phyloP scores from a whole-genome alignment of 2,888 invertebrate genomes.

The Mimumesa dahlbomi region DNA sequence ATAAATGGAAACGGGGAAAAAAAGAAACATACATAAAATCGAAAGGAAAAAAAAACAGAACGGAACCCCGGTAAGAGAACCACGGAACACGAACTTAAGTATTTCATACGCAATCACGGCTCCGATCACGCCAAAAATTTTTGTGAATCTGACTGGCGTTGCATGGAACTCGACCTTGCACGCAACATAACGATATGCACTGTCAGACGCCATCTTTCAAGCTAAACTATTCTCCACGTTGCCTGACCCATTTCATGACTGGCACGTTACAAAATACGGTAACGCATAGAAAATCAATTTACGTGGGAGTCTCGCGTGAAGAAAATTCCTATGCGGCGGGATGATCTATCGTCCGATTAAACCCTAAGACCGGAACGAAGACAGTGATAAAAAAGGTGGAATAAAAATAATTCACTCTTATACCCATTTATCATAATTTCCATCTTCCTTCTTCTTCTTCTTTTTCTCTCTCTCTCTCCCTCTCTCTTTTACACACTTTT shows the following conservation, averaged over 20 bases:
- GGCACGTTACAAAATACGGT: constrained; percentile 51
- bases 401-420: too few species aligned
- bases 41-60: neutral
- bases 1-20: neutral
- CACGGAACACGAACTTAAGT: constrained; percentile 26
- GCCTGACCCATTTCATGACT: constrained; percentile 76
- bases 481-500: too few species aligned
- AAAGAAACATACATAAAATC: too few species aligned
- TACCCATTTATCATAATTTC: too few species aligned
- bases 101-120: constrained; percentile 35
- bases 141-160: constrained; percentile 47
- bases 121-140: constrained; percentile 37
- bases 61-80: neutral
- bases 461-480: neutral
- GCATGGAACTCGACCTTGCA: constrained; percentile 57
- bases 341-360: too few species aligned
- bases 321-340: constrained; percentile 5
- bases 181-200: constrained; percentile 53
- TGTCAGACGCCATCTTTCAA: constrained; percentile 58
- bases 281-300: constrained; percentile 49
- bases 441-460: too few species aligned
- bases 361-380: too few species aligned
- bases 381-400: too few species aligned
- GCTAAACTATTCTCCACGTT: constrained; percentile 54
- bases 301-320: constrained; percentile 9